Base-by-base conservation (phyloP, 2,113 vertebrate species). In the Cranoglanis bouderius region DNA sequence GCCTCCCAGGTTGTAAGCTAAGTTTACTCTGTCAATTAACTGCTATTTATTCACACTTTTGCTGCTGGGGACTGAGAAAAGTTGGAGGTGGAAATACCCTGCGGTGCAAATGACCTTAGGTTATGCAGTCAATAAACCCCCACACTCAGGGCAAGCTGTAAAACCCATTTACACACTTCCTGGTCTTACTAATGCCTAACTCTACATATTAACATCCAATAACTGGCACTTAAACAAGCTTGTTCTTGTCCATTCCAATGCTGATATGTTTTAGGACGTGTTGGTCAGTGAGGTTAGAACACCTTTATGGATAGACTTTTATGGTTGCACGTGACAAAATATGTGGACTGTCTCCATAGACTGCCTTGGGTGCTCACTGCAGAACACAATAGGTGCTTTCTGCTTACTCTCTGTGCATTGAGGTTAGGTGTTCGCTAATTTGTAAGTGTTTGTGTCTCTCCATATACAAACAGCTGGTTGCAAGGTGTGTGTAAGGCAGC, bases 381-480 rank as follows among this genome's bases (percentile, higher is more conserved):
- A 53, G 85, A 90, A 63, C 85, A 87, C 61, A 77, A 63, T 57
- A 40, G 84, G 29, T 72, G 29, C 84, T 82, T 87, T 88, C 57
- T 87, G 75, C 57, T 77, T 86, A 82, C 75, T 46, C 82, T 88
- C 63, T 87, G 78, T 49, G 81, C 87, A 86, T 75, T 90, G 75
- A 87, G 67, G 38, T 51, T 59, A 87, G 49, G 46, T 67, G 57
- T 82, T 82, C 38, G 77, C 63, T 63, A 43, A 81, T 90, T 87
- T 85, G 82, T 86, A 61, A 86, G 85, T 87, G 89, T 91, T 82
- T 89, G 78, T 88, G 74, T 88, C 14, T 89, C 49, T 85, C 91
- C 88, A 53, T 84, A 88, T 90, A 90, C 43, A 80, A 91, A 94
- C 96, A 96, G 95, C 95, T 96, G 95, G 89, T 92, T 91, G 91